These are phyloP conservation scores for Ochotona curzoniae DNA, from an alignment of 2,113 vertebrate species.

Conservation along the genomic window DNA sequence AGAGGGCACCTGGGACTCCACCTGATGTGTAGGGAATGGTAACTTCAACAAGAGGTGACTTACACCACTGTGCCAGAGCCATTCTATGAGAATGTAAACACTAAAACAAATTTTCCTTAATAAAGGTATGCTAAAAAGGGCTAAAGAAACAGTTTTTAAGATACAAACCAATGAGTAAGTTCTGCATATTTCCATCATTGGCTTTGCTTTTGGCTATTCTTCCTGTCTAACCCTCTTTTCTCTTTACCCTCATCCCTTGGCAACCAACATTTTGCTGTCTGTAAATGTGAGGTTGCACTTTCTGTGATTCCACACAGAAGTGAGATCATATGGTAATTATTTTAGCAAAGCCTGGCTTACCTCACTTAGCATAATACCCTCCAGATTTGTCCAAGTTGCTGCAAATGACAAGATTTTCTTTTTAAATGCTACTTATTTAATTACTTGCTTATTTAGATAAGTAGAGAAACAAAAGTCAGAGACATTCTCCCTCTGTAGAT, in stretches of 20 bases:
- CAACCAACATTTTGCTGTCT: background rate
- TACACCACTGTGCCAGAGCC: background rate
- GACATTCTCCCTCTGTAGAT: too few species aligned
- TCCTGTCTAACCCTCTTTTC: background rate
- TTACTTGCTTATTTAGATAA: too few species aligned
- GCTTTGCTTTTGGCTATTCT: background rate
- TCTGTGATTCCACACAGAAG: background rate
- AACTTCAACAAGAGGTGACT: background rate
- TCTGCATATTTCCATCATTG: background rate
- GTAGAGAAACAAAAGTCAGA: too few species aligned
- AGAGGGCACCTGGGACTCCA: too few species aligned
- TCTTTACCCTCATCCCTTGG: rapidly evolving
- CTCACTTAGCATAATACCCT: background rate
- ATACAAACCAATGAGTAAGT: background rate
- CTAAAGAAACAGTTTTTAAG: background rate
- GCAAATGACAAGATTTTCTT: background rate
- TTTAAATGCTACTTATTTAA: background rate
- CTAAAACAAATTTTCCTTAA: background rate
- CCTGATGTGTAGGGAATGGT: background rate
- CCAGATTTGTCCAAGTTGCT: background rate
- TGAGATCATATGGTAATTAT: background rate
- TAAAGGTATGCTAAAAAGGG: background rate
- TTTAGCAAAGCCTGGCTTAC: background rate
- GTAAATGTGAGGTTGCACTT: background rate
- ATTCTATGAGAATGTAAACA: background rate